Percentiles rank a stretch among this genome's conserved stretches.
These are phyloP conservation scores for Drosophila demipolita DNA, from an alignment of 2,888 invertebrate species.

Conservation along the genomic window DNA sequence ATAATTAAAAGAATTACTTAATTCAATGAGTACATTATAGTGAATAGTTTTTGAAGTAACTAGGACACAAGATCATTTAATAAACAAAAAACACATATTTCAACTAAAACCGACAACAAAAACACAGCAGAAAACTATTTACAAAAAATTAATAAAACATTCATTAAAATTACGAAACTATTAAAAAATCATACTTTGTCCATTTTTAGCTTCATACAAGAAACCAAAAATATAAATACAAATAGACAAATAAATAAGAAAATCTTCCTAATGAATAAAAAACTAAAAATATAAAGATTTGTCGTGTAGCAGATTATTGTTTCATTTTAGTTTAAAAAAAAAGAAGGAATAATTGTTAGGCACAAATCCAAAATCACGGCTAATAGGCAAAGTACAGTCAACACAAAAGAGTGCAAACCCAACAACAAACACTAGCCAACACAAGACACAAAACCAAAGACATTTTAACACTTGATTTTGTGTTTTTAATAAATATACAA, in stretches of 20 bases:
- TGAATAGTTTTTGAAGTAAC: conserved; percentile 58
- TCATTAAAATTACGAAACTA: conserved; percentile 31
- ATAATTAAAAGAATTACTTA: conserved; percentile 27
- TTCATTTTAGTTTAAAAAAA: conserved; percentile 9
- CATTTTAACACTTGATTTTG: conserved; percentile 46
- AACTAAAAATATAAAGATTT: conserved; percentile 22
- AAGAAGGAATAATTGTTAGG: conserved; percentile 30
- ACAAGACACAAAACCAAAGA: conserved; percentile 39
- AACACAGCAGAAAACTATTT: conserved; percentile 59
- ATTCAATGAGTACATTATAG: conserved; percentile 53
- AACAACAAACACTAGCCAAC: conserved; percentile 65
- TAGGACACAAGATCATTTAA: conserved; percentile 54
- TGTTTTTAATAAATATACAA: conserved; percentile 33
- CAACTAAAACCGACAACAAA: conserved; percentile 39
- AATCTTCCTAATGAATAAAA: conserved; percentile 66
- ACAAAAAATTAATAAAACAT: conserved; percentile 53
- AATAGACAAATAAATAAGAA: conserved; percentile 49
- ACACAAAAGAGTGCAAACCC: conserved; percentile 43
- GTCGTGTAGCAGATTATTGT: conserved; percentile 32
- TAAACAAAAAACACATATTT: conserved; percentile 30
- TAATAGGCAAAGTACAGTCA: conserved; percentile 52
- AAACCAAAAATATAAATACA: conserved; percentile 39
- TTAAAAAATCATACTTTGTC: conserved; percentile 64
- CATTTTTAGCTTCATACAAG: conserved; percentile 72
- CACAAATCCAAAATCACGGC: conserved; percentile 40